Base-by-base conservation (phyloP, 2,888 invertebrate species). In the Orthosia gracilis region DNA sequence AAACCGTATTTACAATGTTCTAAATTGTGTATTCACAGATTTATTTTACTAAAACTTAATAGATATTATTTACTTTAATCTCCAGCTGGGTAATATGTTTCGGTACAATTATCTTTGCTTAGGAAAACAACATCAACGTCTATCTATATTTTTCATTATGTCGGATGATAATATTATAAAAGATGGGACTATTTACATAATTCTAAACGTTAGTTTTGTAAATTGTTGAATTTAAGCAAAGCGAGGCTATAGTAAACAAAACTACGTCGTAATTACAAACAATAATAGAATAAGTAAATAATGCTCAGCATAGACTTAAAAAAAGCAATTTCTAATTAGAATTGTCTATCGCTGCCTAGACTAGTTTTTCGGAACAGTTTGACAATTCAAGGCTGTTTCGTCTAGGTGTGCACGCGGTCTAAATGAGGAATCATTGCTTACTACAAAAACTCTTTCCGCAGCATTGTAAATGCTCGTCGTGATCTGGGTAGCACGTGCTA, bases 1-100 rank as follows among this genome's bases (percentile, higher is more conserved):
- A 95, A 94, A 93, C 90, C 91, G 47, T 92, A 93, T 94, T 92
- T 92, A 94, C 94, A 94, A 82, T 89, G 76, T 84, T 63, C 76
- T 84, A 76, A 76, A 76, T 81, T 68, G 66, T 86, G 87, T 89
- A 81, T 87, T 91, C 90, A 86, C 86, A 85, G 81, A 89, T 87
- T 84, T 84, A 82, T 76, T 66, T 55, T 21, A 76, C 73, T 82
- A 76, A 69, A 66, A 73, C 73, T 84, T 77, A 76, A 67, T 63
- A 82, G 2, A 62, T 74, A 55, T 75, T 69, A 79, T 68, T 69
- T 9, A 76, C 64, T 78, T 69, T 52, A 73, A 77, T 68, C 52
- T 82, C 57, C 80, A 73, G 80, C 65, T 74, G 78, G 69, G 26
- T 75, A 73, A 63, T 52, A 80, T 73, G 74, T 73, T 67, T 83